These are phyloP conservation scores for Globia sparganii DNA, from an alignment of 2,888 invertebrate genomes.

Conservation along the genomic window DNA sequence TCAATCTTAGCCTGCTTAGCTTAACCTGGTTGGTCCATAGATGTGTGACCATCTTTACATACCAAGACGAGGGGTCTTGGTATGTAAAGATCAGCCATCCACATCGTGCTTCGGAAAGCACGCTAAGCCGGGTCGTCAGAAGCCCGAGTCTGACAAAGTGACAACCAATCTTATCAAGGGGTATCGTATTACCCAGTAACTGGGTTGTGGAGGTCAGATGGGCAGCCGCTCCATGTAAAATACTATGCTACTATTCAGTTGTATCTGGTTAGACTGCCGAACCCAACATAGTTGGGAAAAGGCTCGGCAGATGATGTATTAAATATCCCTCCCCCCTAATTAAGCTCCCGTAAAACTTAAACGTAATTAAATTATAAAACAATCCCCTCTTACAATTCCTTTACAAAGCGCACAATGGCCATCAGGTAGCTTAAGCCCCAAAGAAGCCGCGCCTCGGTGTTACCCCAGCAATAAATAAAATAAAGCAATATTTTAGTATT, in stretches of 20 bases:
- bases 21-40: too few species aligned
- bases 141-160: neutral
- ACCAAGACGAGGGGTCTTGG: too few species aligned
- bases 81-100: too few species aligned
- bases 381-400: constrained; percentile 31
- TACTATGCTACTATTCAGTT: neutral
- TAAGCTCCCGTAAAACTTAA: constrained; percentile 30
- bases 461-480: constrained; percentile 64
- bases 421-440: constrained; percentile 47
- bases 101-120: too few species aligned
- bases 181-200: neutral
- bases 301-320: neutral
- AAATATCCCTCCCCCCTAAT: constrained; percentile 13
- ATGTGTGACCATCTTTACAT: too few species aligned
- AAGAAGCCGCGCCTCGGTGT: constrained; percentile 45
- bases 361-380: constrained; percentile 45
- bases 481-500: constrained; percentile 62
- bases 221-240: neutral
- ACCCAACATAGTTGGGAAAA: neutral
- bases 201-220: neutral
- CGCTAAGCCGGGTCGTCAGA: too few species aligned
- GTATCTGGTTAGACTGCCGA: neutral
- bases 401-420: constrained; percentile 34
- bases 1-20: too few species aligned
- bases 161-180: neutral